Conservation (phyloP, 92 coral and sea anemone species). For the Muricea muricata region DNA sequence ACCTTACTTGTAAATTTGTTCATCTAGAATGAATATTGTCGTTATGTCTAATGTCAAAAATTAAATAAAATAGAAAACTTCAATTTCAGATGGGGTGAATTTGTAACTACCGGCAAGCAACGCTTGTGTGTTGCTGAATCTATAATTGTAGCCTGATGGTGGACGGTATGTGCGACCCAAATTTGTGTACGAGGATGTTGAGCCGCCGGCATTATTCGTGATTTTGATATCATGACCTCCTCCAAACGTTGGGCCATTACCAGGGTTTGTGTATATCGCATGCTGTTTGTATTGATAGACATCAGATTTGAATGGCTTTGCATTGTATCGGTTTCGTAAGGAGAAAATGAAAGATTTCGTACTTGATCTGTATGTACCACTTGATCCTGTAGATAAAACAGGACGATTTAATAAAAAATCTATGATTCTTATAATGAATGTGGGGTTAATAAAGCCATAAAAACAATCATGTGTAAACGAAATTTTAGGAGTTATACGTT, state of each 20-base stretch:
- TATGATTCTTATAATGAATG: too few relatives aligned
- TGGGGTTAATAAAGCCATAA: too few relatives aligned
- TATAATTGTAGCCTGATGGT: background rate
- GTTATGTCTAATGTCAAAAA: too few relatives aligned
- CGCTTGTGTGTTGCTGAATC: background rate
- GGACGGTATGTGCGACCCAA: constrained; percentile 12
- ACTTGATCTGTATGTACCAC: background rate
- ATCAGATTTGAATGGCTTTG: background rate
- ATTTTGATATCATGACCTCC: background rate
- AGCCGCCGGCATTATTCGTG: background rate
- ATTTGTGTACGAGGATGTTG: constrained; percentile 1
- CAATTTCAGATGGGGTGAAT: background rate
- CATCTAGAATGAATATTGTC: too few relatives aligned
- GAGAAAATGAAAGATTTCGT: too few relatives aligned
- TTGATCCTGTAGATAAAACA: background rate
- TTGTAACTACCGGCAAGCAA: background rate
- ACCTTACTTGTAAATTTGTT: too few relatives aligned
- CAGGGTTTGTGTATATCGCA: background rate
- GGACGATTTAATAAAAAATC: too few relatives aligned
- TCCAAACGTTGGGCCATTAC: background rate
- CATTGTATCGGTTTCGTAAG: background rate
- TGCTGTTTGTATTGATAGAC: background rate
- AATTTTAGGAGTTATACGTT: too few relatives aligned
- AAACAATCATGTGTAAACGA: too few relatives aligned
- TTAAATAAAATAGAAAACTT: background rate